Conservation (phyloP, 2,113 vertebrate species). For the Pipra filicauda region DNA sequence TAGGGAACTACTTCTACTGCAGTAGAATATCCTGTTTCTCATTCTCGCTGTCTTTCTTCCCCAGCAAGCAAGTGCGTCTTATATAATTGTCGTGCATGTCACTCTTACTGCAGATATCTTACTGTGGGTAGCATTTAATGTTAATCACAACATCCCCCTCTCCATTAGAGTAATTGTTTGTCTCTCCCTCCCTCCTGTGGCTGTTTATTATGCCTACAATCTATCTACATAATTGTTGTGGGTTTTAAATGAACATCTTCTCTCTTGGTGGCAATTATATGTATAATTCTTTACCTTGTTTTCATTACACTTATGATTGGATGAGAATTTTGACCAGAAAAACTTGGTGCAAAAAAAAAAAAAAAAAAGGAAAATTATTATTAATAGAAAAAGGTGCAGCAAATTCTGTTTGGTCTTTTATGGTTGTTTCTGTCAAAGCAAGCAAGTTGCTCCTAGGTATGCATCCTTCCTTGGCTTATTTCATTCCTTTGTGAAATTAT, state of each 20-base stretch:
- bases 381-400: background rate
- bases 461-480: background rate
- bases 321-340: constrained; percentile 26
- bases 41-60: background rate
- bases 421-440: background rate
- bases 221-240: constrained; percentile 57
- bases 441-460: background rate
- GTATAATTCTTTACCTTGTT: constrained; percentile 47
- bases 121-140: constrained; percentile 22
- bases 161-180: constrained; percentile 73
- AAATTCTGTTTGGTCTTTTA: background rate
- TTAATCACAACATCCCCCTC: constrained; percentile 62
- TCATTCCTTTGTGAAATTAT: background rate
- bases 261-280: constrained; percentile 29
- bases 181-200: constrained; percentile 61
- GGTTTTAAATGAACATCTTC: constrained; percentile 31
- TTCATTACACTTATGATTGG: constrained; percentile 32
- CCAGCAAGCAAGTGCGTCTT: background rate
- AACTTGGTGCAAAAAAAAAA: background rate
- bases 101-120: background rate
- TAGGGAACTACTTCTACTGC: background rate
- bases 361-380: background rate
- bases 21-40: background rate
- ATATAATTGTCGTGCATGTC: background rate
- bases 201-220: constrained; percentile 70